These are phyloP conservation scores for Proteles cristata DNA, from an alignment of 2,113 vertebrate species.

Conservation along the genomic window DNA sequence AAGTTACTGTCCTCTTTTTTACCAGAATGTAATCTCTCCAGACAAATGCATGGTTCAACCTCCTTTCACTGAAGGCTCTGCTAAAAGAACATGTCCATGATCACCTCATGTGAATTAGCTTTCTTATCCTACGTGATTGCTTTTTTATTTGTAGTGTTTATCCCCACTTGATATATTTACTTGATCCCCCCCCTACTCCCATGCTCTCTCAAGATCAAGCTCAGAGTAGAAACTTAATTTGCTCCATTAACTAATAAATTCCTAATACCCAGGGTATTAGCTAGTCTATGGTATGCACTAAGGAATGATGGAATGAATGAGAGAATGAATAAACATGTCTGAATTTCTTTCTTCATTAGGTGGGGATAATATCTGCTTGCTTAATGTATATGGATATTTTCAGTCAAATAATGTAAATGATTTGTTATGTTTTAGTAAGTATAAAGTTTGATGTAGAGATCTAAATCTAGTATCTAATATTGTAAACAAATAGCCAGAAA, in stretches of 20 bases:
- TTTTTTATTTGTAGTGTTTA: background rate
- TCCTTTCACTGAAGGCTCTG: background rate
- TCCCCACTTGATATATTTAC: background rate
- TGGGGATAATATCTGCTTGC: background rate
- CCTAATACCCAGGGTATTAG: background rate
- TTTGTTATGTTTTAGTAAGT: background rate
- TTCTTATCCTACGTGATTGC: background rate
- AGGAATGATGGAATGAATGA: background rate
- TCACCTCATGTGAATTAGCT: background rate
- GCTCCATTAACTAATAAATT: background rate
- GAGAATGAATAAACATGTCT: background rate
- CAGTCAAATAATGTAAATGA: background rate
- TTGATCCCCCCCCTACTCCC: background rate
- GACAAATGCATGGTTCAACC: background rate
- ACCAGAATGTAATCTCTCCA: background rate
- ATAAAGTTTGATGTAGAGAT: background rate
- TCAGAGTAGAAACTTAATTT: background rate
- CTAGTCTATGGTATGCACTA: background rate
- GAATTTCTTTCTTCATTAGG: background rate
- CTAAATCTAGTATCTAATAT: background rate
- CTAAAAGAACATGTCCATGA: background rate
- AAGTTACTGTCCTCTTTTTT: background rate
- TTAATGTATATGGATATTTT: background rate
- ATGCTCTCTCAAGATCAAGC: background rate
- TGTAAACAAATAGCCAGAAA: background rate